These are phyloP conservation scores for Himalopsyche kuldschensis DNA, from an alignment of 2,888 invertebrate species.

Conservation along the genomic window DNA sequence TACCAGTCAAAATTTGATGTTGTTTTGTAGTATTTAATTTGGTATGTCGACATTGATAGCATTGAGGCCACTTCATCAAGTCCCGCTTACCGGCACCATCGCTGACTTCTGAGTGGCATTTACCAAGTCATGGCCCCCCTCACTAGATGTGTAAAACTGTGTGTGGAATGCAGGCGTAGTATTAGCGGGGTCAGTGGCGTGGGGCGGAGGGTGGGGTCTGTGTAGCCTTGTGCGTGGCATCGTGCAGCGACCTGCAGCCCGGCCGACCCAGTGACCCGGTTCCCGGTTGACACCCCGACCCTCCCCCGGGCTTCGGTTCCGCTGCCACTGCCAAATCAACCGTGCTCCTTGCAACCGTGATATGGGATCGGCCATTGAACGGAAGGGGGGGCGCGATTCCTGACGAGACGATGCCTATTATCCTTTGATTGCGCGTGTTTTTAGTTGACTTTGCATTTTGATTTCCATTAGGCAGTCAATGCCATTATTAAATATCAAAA, in stretches of 20 bases:
- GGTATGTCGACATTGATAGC: not conserved
- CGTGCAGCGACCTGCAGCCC: conserved; percentile 12
- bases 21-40: too few species aligned
- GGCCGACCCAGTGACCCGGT: conserved; percentile 27
- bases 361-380: not conserved
- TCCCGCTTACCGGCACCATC: not conserved
- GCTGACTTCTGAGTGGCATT: not conserved
- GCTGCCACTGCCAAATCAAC: not conserved
- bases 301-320: conserved; percentile 4
- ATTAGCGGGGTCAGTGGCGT: conserved; percentile 36
- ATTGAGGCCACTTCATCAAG: not conserved
- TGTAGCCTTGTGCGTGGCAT: conserved; percentile 14
- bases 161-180: conserved; percentile 26
- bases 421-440: not conserved
- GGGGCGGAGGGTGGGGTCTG: not conserved
- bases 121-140: not conserved
- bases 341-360: not conserved
- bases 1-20: too few species aligned
- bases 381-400: not conserved
- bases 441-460: not conserved
- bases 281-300: conserved; percentile 4
- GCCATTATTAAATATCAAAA: not conserved
- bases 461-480: not conserved
- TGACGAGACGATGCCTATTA: not conserved
- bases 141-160: not conserved